A percentile compares a stretch with the other conserved stretches of the same genome.
phyloP scores from a whole-genome alignment of 2,888 invertebrate genomes.

The Chloroclysta siterata region DNA sequence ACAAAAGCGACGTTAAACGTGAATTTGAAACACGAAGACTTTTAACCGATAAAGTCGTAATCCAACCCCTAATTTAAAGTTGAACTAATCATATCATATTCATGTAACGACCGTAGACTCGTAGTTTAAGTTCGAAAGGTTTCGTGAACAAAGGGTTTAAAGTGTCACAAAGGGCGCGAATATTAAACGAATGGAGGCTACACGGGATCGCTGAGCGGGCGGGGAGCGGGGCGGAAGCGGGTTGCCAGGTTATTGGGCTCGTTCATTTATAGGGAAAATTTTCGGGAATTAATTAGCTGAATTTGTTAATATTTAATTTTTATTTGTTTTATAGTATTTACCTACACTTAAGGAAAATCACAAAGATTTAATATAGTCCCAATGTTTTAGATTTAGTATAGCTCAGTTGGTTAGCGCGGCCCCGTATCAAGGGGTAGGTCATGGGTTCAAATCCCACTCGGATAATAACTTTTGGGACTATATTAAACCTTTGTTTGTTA shows the following conservation, averaged over 20 bases:
- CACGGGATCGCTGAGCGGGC: conserved; percentile 52
- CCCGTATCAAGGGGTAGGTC: too few species aligned
- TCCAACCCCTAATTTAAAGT: conserved; percentile 38
- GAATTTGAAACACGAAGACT: conserved; percentile 17
- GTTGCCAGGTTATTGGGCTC: conserved; percentile 45
- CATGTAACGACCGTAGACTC: conserved; percentile 50
- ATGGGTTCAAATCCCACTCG: too few species aligned
- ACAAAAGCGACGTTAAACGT: background rate
- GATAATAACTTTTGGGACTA: too few species aligned
- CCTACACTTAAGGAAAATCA: too few species aligned
- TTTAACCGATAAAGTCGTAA: conserved; percentile 38
- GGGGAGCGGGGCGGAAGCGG: conserved; percentile 43
- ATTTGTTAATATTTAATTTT: background rate
- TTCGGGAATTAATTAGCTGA: conserved; percentile 15
- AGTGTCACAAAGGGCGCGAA: conserved; percentile 84
- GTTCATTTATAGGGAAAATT: background rate
- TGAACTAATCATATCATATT: conserved; percentile 47
- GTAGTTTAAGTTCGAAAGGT: conserved; percentile 61
- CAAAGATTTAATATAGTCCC: too few species aligned
- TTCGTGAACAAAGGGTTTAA: conserved; percentile 77
- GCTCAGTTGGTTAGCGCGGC: too few species aligned
- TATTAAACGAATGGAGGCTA: conserved; percentile 77
- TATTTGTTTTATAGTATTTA: too few species aligned
- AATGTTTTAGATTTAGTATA: too few species aligned
- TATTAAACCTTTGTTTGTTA: too few species aligned